Base-by-base conservation (phyloP, 2,113 vertebrate species). In the Atrichornis clamosus region DNA sequence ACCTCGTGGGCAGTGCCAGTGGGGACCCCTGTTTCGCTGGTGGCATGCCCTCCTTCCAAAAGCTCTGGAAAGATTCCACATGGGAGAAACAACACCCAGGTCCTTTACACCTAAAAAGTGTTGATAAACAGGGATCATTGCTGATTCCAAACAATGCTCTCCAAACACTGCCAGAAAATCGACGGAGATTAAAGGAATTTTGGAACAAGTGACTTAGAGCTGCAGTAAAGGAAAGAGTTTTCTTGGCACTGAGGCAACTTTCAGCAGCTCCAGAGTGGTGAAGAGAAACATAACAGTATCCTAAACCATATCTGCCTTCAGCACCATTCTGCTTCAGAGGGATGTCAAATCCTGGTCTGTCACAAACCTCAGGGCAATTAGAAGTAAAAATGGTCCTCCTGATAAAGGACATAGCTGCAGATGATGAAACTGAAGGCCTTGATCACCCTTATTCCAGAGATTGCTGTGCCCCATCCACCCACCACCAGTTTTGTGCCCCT, bases 101-200 rank as follows among this genome's bases (percentile, higher is more conserved):
- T 56, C 41, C 53, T 53, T 53, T 59, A 59, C n/a, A 59, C 33
- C 56, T 84, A 24, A 65, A 79, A 53, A 39, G 26, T n/a, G 39
- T 75, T 74, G 12, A 30, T 56, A 37, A 92, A 16, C 27, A 59
- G 24, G 37, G 30, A 46, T 49, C 3, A 1, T n/a, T 92, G 50
- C 37, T 26, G 69, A n/a, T 78, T 87, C 64, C 58, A 74, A 92
- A 72, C 80, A 86, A 68, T 69, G 3, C 30, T 62, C 14, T 75
- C 33, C 47, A 47, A 56, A 58, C 23, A 10, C 28, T 47, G 67
- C 67, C 64, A 80, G 59, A 90, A 93, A 90, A 77, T 75, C 73
- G 59, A n/a, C 4, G 4, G 55, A 89, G 64, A 81, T 86, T 79
- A 91, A 93, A 92, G 72, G 64, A 52, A 9, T 80, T 84, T 80